phyloP scores from a whole-genome alignment of 2,888 invertebrate species.

The Mechanitis mazaeus region DNA sequence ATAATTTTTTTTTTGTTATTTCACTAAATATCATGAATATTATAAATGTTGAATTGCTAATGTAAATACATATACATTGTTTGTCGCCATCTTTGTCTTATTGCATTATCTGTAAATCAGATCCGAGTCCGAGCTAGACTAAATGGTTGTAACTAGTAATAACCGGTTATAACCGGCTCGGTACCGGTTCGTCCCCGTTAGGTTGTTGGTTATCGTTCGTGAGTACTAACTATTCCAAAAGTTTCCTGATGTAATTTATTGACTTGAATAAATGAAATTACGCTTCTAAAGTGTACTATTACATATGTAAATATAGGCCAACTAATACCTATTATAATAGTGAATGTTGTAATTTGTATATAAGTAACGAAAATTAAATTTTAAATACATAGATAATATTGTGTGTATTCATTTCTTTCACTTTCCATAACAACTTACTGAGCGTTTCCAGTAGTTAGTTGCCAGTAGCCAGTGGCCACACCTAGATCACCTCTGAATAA shows the following conservation, averaged over 20 bases:
- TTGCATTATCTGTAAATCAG: conserved; percentile 6
- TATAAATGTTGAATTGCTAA: background rate
- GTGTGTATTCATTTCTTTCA: conserved; percentile 55
- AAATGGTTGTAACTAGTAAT: conserved; percentile 24
- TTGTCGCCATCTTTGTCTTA: background rate
- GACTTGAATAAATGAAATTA: conserved; percentile 66
- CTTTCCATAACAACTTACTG: conserved; percentile 19
- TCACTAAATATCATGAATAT: background rate
- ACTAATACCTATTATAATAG: conserved; percentile 75
- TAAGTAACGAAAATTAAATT: conserved; percentile 77
- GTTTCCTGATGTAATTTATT: conserved; percentile 71
- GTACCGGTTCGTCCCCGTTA: conserved; percentile 46
- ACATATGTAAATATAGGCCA: conserved; percentile 74
- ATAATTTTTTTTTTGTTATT: background rate
- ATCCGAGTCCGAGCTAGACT: conserved; percentile 23
- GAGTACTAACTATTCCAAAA: conserved; percentile 61
- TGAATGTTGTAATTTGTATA: conserved; percentile 77
- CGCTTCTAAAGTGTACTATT: conserved; percentile 75
- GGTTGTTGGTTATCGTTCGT: conserved; percentile 53
- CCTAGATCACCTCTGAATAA: background rate
- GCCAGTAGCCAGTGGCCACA: background rate
- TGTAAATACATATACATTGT: conserved; percentile 4
- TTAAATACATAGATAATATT: conserved; percentile 75
- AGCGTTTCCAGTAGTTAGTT: background rate
- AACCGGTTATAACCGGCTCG: conserved; percentile 27